These are phyloP conservation scores for Dinothrombium tinctorium DNA, from an alignment of 1,140 invertebrate genomes.

Conservation along the genomic window DNA sequence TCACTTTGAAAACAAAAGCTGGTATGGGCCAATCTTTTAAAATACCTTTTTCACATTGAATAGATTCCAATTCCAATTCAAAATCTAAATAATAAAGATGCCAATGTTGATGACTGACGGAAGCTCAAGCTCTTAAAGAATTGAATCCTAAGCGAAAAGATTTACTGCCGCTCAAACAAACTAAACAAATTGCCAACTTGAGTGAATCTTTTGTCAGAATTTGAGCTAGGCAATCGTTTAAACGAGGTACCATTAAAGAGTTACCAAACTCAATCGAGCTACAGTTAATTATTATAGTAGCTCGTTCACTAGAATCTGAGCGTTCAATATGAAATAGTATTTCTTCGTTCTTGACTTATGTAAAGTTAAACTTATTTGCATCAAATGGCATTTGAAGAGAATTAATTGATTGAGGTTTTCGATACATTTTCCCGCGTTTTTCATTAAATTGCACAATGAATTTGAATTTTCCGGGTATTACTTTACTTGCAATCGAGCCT, in stretches of 20 bases:
- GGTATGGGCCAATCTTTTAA: conserved; percentile 11
- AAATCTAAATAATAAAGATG: conserved; percentile 23
- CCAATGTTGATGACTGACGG: conserved; percentile 24
- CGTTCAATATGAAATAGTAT: conserved; percentile 17
- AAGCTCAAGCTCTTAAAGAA: conserved; percentile 24
- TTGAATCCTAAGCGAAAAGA: conserved; percentile 23
- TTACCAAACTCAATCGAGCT: conserved; percentile 23
- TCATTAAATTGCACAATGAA: conserved; percentile 18
- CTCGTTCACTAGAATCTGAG: conserved; percentile 2
- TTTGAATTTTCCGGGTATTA: conserved; percentile 4
- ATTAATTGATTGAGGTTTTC: conserved; percentile 18
- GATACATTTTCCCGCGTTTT: conserved; percentile 17
- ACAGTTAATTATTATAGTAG: conserved; percentile 21
- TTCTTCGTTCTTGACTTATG: conserved; percentile 18
- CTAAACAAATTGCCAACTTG: conserved; percentile 8
- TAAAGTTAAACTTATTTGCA: conserved; percentile 20
- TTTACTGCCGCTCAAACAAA: conserved; percentile 8
- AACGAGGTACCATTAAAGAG: conserved; percentile 20
- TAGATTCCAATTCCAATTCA: conserved; percentile 18
- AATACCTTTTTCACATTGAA: not conserved
- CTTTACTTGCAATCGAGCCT: not conserved
- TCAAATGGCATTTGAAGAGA: conserved; percentile 20
- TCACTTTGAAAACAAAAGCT: conserved; percentile 12
- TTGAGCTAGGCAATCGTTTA: conserved; percentile 18
- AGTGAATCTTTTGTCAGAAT: conserved; percentile 12